Base-by-base conservation (phyloP, 2,113 vertebrate genomes). In the Cottus gobio region DNA sequence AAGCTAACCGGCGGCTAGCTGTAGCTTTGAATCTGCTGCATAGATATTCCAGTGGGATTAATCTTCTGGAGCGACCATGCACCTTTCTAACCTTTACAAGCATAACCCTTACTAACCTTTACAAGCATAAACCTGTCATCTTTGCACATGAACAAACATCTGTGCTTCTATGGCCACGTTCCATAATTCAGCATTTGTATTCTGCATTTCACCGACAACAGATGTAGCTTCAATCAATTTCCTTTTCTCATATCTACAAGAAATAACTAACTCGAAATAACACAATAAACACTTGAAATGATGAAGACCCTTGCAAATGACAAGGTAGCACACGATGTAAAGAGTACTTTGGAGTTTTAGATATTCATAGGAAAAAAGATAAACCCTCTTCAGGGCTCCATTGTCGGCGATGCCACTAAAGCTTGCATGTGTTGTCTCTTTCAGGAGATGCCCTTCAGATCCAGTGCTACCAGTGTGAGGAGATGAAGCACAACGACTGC, bases 381-480 rank as follows among this genome's bases (percentile, higher is more conserved):
- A 36, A 26, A 7, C 6, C n/a, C 12, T 36, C 12, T 52, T 52
- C 13, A 2, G 24, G 37, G 42, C 15, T 66, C 26, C 30, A 1
- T 12, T 22, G 11, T 22, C 52, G 20, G 10, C 26, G 3, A n/a
- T 36, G 44, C 26, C 37, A 24, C 30, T n/a, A 20, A 36, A 12
- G 18, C 22, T 16, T 22, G 30, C 15, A 10, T 28, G 0, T 10
- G 2, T 39, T 18, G 13, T 5, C 36, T 42, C 50, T 28, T 37
- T 20, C 82, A 95, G 97, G 96, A 46, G 89, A 84, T 56, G 93
- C 95, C 81, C 95, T 99, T 89, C 98, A 99, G 93, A 99, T 99
- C 91, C 98, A 99, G 92, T 99, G 98, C 87, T 99, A 98, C 93
- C 98, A 99, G 93, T 99, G 98, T 44, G 98, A 99, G 88, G 98